Percentiles rank a stretch among this genome's conserved stretches.
Conservation (phyloP, 2,797 vertebrate species). For the Alosa sapidissima region DNA sequence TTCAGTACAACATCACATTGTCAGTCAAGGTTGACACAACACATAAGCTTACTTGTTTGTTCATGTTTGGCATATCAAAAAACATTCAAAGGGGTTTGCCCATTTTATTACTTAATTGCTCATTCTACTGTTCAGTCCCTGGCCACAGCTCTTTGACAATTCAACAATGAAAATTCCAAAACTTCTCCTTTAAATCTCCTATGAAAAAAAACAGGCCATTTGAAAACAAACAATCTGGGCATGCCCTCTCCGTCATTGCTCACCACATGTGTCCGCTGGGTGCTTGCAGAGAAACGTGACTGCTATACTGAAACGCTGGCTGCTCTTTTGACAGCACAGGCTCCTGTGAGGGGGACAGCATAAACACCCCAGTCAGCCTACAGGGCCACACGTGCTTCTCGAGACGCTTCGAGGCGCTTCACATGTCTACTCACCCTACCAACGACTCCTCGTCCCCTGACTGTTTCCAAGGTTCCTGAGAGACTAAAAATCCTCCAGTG, state of each 20-base stretch:
- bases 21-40: neutral
- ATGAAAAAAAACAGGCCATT: neutral
- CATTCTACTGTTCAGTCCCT: neutral
- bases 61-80: neutral
- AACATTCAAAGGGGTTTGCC: neutral
- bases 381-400: neutral
- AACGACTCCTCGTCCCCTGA: slow-evolving; percentile 92
- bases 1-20: neutral
- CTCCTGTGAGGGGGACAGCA: slow-evolving; percentile 74
- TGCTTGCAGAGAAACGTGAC: slow-evolving; percentile 95
- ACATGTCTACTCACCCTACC: slow-evolving; percentile 80
- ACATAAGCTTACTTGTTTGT: neutral
- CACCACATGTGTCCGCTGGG: slow-evolving; percentile 99
- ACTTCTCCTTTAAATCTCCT: neutral
- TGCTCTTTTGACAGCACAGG: slow-evolving; percentile 97
- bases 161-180: neutral
- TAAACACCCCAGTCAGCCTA: neutral
- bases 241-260: slow-evolving; percentile 51
- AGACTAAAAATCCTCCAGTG: slow-evolving; percentile 99
- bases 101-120: neutral
- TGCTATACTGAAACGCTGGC: slow-evolving; percentile 98
- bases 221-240: neutral
- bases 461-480: slow-evolving; percentile 95
- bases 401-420: neutral
- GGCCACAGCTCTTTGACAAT: too few species aligned